Evolutionary conservation across 2,797 vertebrate genomes (phyloP).

Genomic region (Peromyscus eremicus): DNA sequence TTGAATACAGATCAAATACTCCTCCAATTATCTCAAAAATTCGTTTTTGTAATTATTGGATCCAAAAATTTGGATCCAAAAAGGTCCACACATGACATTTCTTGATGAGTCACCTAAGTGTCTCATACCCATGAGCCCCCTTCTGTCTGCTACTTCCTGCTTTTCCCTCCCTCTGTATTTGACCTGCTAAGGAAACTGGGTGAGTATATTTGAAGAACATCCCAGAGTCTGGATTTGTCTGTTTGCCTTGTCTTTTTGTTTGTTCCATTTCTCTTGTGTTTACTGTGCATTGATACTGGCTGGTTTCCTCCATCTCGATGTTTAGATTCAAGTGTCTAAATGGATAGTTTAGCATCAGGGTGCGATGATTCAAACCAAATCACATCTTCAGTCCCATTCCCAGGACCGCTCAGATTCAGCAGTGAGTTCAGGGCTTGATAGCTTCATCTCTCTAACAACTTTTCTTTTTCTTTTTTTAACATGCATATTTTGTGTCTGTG

Average conservation of each 20-base stretch:
- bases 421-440: not conserved
- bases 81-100: constrained; percentile 30
- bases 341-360: not conserved
- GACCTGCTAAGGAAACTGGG: constrained; percentile 14
- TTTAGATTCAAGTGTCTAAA: constrained; percentile 16
- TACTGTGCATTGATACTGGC: not conserved
- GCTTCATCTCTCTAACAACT: not conserved
- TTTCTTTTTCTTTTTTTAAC: not conserved
- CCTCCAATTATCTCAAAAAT: constrained; percentile 53
- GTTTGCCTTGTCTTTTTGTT: constrained; percentile 31
- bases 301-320: not conserved
- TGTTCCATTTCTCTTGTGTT: not conserved
- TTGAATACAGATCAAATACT: constrained; percentile 28
- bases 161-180: not conserved
- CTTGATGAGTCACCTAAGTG: constrained; percentile 10
- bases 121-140: constrained; percentile 33
- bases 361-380: not conserved
- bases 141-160: not conserved
- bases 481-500: not conserved
- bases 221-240: not conserved
- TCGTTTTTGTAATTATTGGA: constrained; percentile 18
- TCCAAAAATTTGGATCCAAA: not conserved
- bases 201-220: constrained; percentile 36
- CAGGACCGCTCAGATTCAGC: not conserved
- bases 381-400: not conserved